These are phyloP conservation scores for Scaptodrosophila latifasciaeformis DNA, from an alignment of 2,888 invertebrate genomes.

Conservation along the genomic window DNA sequence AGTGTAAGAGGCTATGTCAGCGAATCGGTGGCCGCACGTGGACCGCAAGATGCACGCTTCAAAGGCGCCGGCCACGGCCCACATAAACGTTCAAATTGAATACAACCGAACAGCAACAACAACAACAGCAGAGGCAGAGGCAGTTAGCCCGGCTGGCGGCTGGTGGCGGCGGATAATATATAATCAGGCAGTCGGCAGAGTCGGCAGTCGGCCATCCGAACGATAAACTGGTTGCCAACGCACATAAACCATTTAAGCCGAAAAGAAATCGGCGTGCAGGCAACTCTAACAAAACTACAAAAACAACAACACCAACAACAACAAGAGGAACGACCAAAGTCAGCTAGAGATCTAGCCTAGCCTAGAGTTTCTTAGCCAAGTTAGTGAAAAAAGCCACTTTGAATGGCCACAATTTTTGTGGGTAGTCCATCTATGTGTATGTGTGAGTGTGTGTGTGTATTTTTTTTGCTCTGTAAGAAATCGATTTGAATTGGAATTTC, in stretches of 20 bases:
- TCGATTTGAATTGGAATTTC: slow-evolving; percentile 58
- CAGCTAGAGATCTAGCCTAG: too few relatives aligned
- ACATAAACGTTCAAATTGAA: slow-evolving; percentile 57
- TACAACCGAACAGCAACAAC: slow-evolving; percentile 28
- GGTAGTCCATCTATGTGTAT: slow-evolving; percentile 1
- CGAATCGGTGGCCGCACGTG: slow-evolving; percentile 61
- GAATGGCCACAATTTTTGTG: slow-evolving; percentile 30
- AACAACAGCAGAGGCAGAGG: not conserved
- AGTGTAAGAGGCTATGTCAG: not conserved
- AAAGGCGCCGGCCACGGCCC: slow-evolving; percentile 63
- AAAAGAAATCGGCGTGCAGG: slow-evolving; percentile 61
- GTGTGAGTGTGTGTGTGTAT: slow-evolving; percentile 9
- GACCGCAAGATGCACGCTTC: slow-evolving; percentile 65
- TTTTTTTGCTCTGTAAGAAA: slow-evolving; percentile 27
- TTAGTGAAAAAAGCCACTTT: slow-evolving; percentile 27
- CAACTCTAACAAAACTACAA: slow-evolving; percentile 39
- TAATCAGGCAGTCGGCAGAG: slow-evolving; percentile 28
- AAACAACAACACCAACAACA: not conserved
- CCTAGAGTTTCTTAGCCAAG: too few relatives aligned
- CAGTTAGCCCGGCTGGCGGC: too few relatives aligned
- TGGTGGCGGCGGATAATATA: not conserved
- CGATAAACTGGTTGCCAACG: slow-evolving; percentile 67
- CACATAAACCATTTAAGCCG: slow-evolving; percentile 68
- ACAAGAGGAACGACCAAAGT: slow-evolving; percentile 10
- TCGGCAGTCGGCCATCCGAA: slow-evolving; percentile 35